Evolutionary conservation across 1,140 invertebrate genomes (phyloP), one percentile per base, ranked within the genome.

Genomic region (Drosophila eugracilis): DNA sequence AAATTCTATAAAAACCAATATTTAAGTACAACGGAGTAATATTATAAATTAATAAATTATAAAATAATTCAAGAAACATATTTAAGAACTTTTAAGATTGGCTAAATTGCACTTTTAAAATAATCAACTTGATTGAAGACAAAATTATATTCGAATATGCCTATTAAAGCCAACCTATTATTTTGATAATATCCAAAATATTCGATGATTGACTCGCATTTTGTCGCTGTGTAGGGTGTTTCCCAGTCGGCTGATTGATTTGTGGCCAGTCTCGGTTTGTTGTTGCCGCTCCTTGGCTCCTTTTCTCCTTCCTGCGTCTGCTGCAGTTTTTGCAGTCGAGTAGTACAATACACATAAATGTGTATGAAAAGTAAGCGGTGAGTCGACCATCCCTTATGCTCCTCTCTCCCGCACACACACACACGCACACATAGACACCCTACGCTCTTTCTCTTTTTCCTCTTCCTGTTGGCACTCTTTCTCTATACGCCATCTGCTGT

Each of bases 171-270:
- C 6, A n/a, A n/a, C n/a, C n/a, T n/a, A n/a, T n/a, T n/a, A n/a
- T n/a, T n/a, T n/a, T n/a, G n/a, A n/a, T n/a, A n/a, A n/a, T n/a
- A n/a, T n/a, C n/a, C n/a, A 12, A 32, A 32, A 0, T 4, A 12
- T 12, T 32, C 3, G 30, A n/a, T 14, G 2, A 7, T n/a, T 3
- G 1, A 0, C 14, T 17, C 2, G 3, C 2, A 4, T 26, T 45
- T 71, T 69, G 30, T 45, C 32, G 9, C 69, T 57, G 45, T 63
- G 60, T 67, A 85, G 80, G 81, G 80, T 85, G 77, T 85, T 85
- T 65, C 58, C 81, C 77, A 65, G 77, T 86, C 81, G 76, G 69
- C 66, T 70, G 75, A 86, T 85, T 85, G 80, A 85, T 85, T 80
- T 77, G 81, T 66, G 45, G 66, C 77, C 42, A 59, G 63, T 50